Base-by-base conservation (phyloP, 1,140 invertebrate species). In the Listronotus bonariensis region DNA sequence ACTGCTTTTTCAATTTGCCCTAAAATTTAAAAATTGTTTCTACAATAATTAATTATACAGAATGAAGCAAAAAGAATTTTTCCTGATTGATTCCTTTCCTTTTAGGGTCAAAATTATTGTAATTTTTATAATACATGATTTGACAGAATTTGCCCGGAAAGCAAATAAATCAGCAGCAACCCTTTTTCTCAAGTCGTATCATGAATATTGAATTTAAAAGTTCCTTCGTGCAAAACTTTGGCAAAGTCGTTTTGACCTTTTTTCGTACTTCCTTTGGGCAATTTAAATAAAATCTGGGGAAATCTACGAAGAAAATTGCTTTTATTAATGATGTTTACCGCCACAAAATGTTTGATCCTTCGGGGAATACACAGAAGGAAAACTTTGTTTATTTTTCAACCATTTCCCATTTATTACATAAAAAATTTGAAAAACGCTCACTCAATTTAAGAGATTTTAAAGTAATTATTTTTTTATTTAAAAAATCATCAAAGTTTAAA, bases 311-410 rank as follows among this genome's bases (percentile, higher is more conserved):
- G 55, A 60, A 71, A 71, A 71, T 71, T 71, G 66, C 63, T 68
- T 71, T 71, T 71, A 71, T 71, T 71, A 71, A 71, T 71, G 69
- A 71, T 71, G 67, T 71, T 71, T 71, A 68, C 69, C 51, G 56
- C 51, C 38, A 46, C 54, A 56, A 61, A 53, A 67, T 34, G 34
- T 60, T 59, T 60, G 64, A 66, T 59, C 64, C 49, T 46, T 42
- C 51, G 48, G 53, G 38, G 41, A 55, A n/a, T 18, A 36, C 41
- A 45, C 31, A 40, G 41, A 18, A 51, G 52, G 31, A 54, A 53
- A 55, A 63, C 52, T 63, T 63, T 63, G 60, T 63, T 63, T 54
- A 48, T 63, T 63, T 63, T 54, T 63, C 55, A 38, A 63, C 51
- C 42, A 48, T 26, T 55, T 48, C 41, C 34, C 31, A 45, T 62